Conservation (phyloP, 2,888 invertebrate genomes). For the Exephanes ischioxanthus region DNA sequence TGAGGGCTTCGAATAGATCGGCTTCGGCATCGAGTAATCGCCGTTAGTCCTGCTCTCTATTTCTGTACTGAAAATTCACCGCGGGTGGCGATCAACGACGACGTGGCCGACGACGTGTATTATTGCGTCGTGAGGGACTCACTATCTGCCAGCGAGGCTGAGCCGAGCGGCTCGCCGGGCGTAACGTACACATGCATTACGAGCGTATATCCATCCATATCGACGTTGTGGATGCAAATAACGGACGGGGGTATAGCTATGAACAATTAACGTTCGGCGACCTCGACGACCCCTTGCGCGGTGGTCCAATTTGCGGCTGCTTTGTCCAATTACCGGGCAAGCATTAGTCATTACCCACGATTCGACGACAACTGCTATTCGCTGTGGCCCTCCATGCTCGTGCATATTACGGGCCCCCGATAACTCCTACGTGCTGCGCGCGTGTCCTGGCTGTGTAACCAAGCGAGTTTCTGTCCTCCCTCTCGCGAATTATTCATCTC, state of each 20-base stretch:
- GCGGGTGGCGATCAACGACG: slow-evolving; percentile 54
- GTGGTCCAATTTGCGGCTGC: slow-evolving; percentile 85
- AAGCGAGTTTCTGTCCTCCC: not conserved
- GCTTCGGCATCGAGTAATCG: not conserved
- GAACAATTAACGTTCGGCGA: slow-evolving; percentile 81
- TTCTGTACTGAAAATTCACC: slow-evolving; percentile 61
- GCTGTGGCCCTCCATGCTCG: slow-evolving; percentile 30
- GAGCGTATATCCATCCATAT: slow-evolving; percentile 34
- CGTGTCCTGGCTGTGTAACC: slow-evolving; percentile 5
- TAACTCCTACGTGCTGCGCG: slow-evolving; percentile 28
- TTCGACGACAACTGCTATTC: slow-evolving; percentile 77
- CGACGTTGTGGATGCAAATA: slow-evolving; percentile 65
- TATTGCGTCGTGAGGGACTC: slow-evolving; percentile 40
- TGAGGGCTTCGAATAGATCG: not conserved
- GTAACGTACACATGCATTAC: slow-evolving; percentile 10
- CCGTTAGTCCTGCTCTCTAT: slow-evolving; percentile 36
- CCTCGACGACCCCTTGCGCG: slow-evolving; percentile 80
- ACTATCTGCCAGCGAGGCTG: not conserved
- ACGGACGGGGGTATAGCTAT: slow-evolving; percentile 68
- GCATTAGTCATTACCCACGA: slow-evolving; percentile 80
- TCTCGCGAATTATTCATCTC: not conserved
- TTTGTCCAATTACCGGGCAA: slow-evolving; percentile 83
- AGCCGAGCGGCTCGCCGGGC: not conserved
- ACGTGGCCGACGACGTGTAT: slow-evolving; percentile 12
- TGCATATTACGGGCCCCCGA: slow-evolving; percentile 52